These are phyloP conservation scores for Microdon myrmicae DNA, from an alignment of 2,888 invertebrate species.

Conservation along the genomic window DNA sequence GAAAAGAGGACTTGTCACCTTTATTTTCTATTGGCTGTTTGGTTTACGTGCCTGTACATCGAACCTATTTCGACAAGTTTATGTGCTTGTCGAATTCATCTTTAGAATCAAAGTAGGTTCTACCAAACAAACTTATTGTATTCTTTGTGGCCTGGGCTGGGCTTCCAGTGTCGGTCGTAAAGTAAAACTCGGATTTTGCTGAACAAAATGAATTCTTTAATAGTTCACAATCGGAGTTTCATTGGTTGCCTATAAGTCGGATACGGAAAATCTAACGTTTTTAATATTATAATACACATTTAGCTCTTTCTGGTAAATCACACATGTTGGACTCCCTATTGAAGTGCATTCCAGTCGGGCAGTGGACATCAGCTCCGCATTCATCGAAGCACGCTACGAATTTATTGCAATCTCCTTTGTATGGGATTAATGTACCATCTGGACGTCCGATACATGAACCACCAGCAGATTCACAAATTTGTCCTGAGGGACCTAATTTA, in stretches of 20 bases:
- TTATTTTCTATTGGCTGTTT: too few species aligned
- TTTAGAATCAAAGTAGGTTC: too few species aligned
- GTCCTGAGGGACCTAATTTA: constrained; percentile 12
- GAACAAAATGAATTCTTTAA: constrained; percentile 14
- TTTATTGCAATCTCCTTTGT: constrained; percentile 25
- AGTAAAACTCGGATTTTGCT: neutral
- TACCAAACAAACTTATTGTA: too few species aligned
- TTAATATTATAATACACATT: constrained; percentile 21
- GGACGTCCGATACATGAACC: constrained; percentile 32
- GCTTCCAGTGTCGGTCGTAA: too few species aligned
- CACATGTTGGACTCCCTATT: constrained; percentile 14
- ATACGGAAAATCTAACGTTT: constrained; percentile 15
- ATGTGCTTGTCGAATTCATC: too few species aligned
- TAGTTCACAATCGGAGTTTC: neutral
- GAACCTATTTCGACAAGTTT: too few species aligned
- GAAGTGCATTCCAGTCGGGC: constrained; percentile 33
- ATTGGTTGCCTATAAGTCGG: neutral
- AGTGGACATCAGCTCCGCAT: constrained; percentile 33
- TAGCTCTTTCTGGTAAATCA: constrained; percentile 33
- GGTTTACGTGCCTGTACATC: too few species aligned
- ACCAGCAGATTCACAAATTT: constrained; percentile 33
- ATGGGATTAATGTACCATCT: constrained; percentile 23
- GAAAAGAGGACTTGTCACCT: too few species aligned
- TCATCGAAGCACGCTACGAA: constrained; percentile 34
- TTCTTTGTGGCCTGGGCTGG: too few species aligned